Conservation (phyloP, 2,797 vertebrate genomes). For the Pangasius krempfi region DNA sequence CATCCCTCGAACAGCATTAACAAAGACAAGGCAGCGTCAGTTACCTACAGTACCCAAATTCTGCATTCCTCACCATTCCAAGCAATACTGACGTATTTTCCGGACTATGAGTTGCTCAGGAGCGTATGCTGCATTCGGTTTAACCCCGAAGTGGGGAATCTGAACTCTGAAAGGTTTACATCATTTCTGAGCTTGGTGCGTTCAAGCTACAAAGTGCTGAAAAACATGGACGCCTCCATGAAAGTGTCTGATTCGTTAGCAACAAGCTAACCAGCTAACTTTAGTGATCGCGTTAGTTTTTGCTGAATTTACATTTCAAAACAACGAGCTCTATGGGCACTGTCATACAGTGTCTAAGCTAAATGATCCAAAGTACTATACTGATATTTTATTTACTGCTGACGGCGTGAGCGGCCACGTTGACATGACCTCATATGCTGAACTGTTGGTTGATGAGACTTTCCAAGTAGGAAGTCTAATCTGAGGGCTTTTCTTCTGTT, state of each 20-base stretch:
- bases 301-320: no score
- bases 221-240: not conserved
- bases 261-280: not conserved
- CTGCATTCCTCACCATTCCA: not conserved
- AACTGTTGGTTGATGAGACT: not conserved
- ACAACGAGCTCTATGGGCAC: no score
- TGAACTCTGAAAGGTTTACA: not conserved
- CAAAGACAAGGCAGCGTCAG: constrained; percentile 67
- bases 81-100: not conserved
- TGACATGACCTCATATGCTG: not conserved
- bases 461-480: not conserved
- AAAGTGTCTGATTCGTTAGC: not conserved
- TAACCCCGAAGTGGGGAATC: not conserved
- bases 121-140: not conserved
- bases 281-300: not conserved
- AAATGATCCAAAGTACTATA: not conserved
- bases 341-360: not conserved
- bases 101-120: not conserved
- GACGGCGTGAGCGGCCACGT: no score
- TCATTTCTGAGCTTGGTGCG: not conserved
- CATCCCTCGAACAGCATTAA: constrained; percentile 72
- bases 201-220: no score
- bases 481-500: not conserved
- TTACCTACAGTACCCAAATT: constrained; percentile 25
- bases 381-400: not conserved